Base-by-base conservation (phyloP, 2,888 invertebrate genomes). In the Baronia brevicornis region DNA sequence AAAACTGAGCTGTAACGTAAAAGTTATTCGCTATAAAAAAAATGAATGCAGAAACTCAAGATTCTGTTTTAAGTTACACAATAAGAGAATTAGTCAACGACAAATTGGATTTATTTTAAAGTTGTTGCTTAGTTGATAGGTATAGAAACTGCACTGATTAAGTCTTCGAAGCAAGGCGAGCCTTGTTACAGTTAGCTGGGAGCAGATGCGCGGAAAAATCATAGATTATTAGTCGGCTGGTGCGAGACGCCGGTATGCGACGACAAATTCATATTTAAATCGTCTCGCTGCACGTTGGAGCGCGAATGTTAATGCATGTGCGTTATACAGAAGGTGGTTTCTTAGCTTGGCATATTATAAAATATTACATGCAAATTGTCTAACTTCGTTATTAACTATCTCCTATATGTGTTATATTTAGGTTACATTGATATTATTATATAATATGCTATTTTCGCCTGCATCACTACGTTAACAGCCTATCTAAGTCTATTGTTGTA, bases 231-330 rank as follows among this genome's bases (percentile, higher is more conserved):
- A 80, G 63, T 61, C 43, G 55, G 48, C 57, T 61, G 51, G 46
- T 48, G 43, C 43, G 55, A 51, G 60, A 53, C 56, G 62, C 51
- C 39, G 49, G 48, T 49, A 24, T n/a, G 43, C 54, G 56, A 57
- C 66, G 73, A 70, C 71, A 70, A 65, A 78, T 79, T 82, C 80
- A 79, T 78, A 80, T 82, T 79, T 70, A 78, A 79, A 82, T 82
- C n/a, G 67, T 67, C 65, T 63, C 57, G 55, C 52, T 62, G 66
- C 58, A 54, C 60, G n/a, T 52, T 63, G 59, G 59, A 59, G 50
- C 51, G 45, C 46, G 47, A 43, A 55, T 47, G 58, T 53, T 61
- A 62, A 56, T 64, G 71, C 71, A 61, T 61, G 70, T 64, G 66
- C 54, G 46, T 41, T 29, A 27, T 38, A 43, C 38, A 35, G 38